These are phyloP conservation scores for Eupithecia pulchellata DNA, from an alignment of 2,888 invertebrate species.

Conservation along the genomic window DNA sequence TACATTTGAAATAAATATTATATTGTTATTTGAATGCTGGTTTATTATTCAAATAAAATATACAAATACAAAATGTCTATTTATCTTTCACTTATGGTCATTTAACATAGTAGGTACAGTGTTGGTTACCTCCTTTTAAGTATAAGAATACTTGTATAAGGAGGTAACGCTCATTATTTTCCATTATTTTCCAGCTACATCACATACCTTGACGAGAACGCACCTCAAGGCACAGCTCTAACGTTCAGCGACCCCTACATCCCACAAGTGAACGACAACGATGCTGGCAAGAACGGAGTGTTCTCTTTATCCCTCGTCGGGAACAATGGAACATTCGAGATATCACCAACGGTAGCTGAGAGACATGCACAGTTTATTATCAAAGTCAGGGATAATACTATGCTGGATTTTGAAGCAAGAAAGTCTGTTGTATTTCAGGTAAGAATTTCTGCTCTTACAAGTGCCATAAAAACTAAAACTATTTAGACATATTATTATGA, in stretches of 20 bases:
- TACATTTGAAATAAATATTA: too few species aligned
- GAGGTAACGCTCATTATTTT: too few species aligned
- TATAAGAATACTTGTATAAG: too few species aligned
- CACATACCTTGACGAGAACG: constrained; percentile 91
- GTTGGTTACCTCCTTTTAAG: too few species aligned
- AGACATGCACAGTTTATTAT: constrained; percentile 92
- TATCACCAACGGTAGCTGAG: constrained; percentile 93
- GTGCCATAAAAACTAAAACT: too few species aligned
- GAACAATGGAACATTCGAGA: constrained; percentile 95
- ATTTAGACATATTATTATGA: background rate
- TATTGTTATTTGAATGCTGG: too few species aligned
- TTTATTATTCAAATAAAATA: too few species aligned
- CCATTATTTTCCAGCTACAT: constrained; percentile 87
- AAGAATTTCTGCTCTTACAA: constrained; percentile 32
- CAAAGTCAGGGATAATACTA: constrained; percentile 91
- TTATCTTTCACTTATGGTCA: too few species aligned
- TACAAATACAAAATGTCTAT: too few species aligned
- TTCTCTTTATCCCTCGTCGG: constrained; percentile 91
- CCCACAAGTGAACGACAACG: constrained; percentile 90
- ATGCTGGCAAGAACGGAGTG: constrained; percentile 93
- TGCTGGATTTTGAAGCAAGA: constrained; percentile 94
- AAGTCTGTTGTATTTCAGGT: constrained; percentile 91
- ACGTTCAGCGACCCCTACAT: constrained; percentile 89
- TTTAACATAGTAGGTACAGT: too few species aligned
- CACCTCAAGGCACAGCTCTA: constrained; percentile 91